Conservation (phyloP, 92 coral and sea anemone species). For the Desmophyllum pertusum region DNA sequence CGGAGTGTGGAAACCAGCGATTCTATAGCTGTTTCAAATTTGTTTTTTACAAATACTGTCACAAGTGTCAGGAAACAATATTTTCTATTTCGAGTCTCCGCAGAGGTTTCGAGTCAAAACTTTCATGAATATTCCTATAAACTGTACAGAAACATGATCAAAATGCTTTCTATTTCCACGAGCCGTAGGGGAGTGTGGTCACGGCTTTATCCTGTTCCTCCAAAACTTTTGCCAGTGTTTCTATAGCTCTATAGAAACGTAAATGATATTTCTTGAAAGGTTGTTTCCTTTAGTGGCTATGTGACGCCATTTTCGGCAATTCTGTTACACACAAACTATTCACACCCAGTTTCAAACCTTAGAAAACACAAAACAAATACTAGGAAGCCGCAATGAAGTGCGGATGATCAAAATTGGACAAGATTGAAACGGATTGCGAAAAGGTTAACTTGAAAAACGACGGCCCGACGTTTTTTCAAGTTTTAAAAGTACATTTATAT, state of each 20-base stretch:
- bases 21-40: background rate
- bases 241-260: background rate
- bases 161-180: background rate
- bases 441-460: no score
- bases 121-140: no score
- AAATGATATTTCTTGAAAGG: background rate
- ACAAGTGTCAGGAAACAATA: background rate
- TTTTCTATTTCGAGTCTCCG: background rate
- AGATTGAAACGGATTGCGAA: no score
- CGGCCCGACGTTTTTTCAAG: no score
- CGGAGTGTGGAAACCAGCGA: background rate
- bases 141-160: background rate
- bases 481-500: no score
- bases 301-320: no score
- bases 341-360: no score
- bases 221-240: background rate
- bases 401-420: no score
- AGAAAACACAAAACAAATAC: no score
- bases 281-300: no score
- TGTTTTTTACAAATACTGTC: background rate
- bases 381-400: no score
- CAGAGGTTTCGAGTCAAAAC: background rate
- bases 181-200: background rate
- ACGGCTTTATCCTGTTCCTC: background rate
- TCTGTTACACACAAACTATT: no score